These are phyloP conservation scores for Hoplostethus atlanticus DNA, from an alignment of 2,797 vertebrate species.

Conservation along the genomic window DNA sequence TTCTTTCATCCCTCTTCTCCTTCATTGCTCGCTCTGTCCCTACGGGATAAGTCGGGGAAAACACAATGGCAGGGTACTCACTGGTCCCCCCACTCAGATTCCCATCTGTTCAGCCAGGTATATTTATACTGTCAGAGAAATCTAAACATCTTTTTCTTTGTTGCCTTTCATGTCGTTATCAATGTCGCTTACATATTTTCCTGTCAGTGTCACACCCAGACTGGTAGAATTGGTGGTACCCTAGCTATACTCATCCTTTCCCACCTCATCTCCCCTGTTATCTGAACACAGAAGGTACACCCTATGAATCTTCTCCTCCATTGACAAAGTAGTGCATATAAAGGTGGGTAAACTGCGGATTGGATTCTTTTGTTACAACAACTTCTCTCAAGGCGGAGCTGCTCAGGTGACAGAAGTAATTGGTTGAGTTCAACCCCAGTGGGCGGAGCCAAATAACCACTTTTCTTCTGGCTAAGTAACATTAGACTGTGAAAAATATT, in stretches of 20 bases:
- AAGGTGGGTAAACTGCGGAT: too few species aligned
- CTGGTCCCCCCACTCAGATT: slow-evolving; percentile 42
- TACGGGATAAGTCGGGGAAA: slow-evolving; percentile 7
- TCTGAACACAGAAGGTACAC: too few species aligned
- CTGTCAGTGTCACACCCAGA: slow-evolving; percentile 11
- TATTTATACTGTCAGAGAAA: slow-evolving; percentile 31
- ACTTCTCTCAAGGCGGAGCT: slow-evolving; percentile 43
- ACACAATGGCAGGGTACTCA: not conserved
- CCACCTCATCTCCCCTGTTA: too few species aligned
- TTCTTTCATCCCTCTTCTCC: not conserved
- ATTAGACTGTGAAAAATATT: slow-evolving; percentile 6
- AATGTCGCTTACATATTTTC: slow-evolving; percentile 18
- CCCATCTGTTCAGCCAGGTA: slow-evolving; percentile 22
- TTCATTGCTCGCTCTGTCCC: slow-evolving; percentile 19
- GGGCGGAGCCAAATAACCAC: slow-evolving; percentile 13
- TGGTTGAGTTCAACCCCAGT: slow-evolving; percentile 41
- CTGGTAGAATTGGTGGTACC: not conserved
- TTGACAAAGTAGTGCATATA: too few species aligned
- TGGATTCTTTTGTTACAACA: too few species aligned
- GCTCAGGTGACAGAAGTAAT: slow-evolving; percentile 45
- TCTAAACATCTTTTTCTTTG: slow-evolving; percentile 23
- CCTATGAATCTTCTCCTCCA: too few species aligned
- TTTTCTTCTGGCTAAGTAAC: slow-evolving; percentile 22
- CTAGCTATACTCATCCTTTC: too few species aligned
- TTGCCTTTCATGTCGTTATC: not conserved